These are phyloP conservation scores for Mormyrus hasselquistii DNA, from an alignment of 2,797 vertebrate species.

Conservation along the genomic window DNA sequence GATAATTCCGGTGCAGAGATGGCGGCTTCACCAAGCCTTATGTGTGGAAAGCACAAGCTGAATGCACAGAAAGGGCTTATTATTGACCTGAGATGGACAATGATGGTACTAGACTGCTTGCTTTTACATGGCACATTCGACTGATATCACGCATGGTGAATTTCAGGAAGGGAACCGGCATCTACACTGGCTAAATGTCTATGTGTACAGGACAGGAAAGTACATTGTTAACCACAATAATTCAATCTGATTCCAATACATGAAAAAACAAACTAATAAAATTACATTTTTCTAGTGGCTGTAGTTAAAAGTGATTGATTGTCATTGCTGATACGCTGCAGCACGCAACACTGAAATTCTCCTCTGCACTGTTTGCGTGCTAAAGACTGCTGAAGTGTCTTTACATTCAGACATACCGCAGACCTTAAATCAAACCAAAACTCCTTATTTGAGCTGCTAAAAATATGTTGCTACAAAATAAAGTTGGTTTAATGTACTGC, in stretches of 20 bases:
- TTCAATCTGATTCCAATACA: not conserved
- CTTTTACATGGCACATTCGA: not conserved
- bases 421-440: conserved; percentile 41
- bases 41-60: not conserved
- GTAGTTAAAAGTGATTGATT: not conserved
- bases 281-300: not conserved
- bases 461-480: not conserved
- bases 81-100: not conserved
- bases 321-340: not conserved
- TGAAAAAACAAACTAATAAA: not conserved
- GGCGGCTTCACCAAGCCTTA: not conserved
- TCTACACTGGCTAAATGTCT: not conserved
- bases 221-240: not conserved
- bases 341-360: not conserved
- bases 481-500: not conserved
- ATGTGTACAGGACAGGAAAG: not conserved
- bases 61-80: not conserved
- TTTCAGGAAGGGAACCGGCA: not conserved
- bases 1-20: not conserved
- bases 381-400: not conserved
- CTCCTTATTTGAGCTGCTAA: not conserved
- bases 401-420: conserved; percentile 23
- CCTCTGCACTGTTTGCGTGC: not conserved
- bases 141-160: not conserved
- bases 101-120: not conserved